Percentiles rank a stretch among this genome's conserved stretches.
phyloP scores from a whole-genome alignment of 2,113 vertebrate genomes.

The Erythrolamprus reginae region DNA sequence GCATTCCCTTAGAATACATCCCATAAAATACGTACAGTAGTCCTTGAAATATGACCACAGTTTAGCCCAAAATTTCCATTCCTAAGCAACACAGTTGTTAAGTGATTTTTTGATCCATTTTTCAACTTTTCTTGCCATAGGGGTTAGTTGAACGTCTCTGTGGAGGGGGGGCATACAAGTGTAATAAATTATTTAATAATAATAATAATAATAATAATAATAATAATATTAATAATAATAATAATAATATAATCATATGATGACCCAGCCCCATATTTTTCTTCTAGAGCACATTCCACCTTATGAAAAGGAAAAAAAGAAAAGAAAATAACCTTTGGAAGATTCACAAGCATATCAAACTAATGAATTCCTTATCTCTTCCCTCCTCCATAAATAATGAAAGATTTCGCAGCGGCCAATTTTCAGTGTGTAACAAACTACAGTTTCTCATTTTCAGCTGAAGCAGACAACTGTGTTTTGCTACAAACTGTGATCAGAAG shows the following conservation, averaged over 20 bases:
- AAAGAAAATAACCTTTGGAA: neutral
- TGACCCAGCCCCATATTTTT: neutral
- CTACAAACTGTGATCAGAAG: neutral
- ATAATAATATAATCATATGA: neutral
- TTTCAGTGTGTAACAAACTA: neutral
- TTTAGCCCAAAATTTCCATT: no score
- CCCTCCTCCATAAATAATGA: neutral
- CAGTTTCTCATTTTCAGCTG: neutral
- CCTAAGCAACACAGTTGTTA: no score
- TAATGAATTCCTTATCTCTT: neutral
- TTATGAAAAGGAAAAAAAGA: neutral
- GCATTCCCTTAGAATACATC: no score
- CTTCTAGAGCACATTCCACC: neutral
- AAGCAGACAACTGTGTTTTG: neutral
- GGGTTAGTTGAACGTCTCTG: no score
- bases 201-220: no score
- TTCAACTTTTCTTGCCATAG: no score
- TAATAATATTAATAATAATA: no score
- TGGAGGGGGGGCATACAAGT: no score
- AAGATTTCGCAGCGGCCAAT: neutral
- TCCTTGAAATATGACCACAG: no score
- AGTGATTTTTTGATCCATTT: no score
- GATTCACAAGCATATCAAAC: neutral
- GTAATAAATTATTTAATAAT: no score
- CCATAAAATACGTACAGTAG: no score